phyloP scores from a whole-genome alignment of 1,140 invertebrate species.

The Aplysia californica region DNA sequence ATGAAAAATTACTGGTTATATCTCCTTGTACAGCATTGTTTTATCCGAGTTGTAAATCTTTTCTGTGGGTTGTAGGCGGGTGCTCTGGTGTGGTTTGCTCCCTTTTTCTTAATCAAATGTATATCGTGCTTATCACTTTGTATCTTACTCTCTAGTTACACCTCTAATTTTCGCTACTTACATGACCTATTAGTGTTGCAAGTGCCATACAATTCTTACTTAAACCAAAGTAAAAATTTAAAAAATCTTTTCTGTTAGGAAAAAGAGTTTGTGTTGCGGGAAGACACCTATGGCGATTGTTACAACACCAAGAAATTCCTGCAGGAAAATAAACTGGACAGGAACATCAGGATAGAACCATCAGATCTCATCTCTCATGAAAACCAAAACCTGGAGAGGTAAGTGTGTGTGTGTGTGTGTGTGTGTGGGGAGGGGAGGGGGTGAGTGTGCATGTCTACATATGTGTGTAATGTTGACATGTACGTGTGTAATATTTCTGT shows the following conservation, averaged over 20 bases:
- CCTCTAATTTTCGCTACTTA: too few species aligned
- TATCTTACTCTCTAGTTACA: too few species aligned
- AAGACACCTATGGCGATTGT: constrained; percentile 53
- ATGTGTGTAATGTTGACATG: not conserved
- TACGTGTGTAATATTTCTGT: not conserved
- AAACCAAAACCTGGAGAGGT: constrained; percentile 57
- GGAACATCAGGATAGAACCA: constrained; percentile 53
- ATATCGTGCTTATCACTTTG: not conserved
- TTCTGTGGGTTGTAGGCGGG: not conserved
- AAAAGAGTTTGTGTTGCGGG: constrained; percentile 51
- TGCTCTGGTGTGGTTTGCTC: too few species aligned
- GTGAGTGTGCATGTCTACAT: not conserved
- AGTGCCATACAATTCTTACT: too few species aligned
- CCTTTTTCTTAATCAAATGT: too few species aligned
- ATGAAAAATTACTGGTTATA: too few species aligned
- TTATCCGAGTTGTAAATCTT: too few species aligned
- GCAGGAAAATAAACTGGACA: constrained; percentile 57
- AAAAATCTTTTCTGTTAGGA: constrained; percentile 42
- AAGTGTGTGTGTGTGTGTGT: constrained; percentile 34
- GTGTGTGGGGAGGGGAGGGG: not conserved
- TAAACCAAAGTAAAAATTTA: not conserved
- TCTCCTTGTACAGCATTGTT: too few species aligned
- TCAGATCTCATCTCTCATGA: constrained; percentile 53
- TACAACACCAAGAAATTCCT: constrained; percentile 65
- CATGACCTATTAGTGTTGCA: too few species aligned